phyloP scores from a whole-genome alignment of 1,140 invertebrate genomes.

The Eriocheir sinensis region DNA sequence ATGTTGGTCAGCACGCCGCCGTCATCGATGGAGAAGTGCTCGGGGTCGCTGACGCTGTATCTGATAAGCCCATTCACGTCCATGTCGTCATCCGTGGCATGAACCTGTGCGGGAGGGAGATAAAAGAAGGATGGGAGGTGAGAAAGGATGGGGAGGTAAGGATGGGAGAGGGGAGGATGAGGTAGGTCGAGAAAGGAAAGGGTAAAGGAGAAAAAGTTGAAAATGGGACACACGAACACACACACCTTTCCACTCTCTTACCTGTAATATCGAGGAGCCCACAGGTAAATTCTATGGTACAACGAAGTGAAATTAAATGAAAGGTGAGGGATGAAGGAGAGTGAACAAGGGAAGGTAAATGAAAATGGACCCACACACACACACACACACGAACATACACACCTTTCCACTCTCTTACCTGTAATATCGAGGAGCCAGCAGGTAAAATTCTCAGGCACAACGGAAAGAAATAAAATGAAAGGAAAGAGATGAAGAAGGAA shows the following conservation, averaged over 20 bases:
- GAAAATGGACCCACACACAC: too few relatives aligned
- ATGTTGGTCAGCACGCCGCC: conserved; percentile 53
- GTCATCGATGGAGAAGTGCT: conserved; percentile 52
- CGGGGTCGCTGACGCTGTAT: conserved; percentile 59
- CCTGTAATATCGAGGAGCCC: conserved; percentile 39
- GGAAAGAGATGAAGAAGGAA: neutral
- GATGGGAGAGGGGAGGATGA: neutral
- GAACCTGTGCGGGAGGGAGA: conserved; percentile 32
- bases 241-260: neutral
- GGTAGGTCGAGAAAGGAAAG: neutral
- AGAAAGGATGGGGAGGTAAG: neutral
- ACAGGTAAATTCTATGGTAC: conserved; percentile 10
- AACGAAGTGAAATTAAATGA: neutral
- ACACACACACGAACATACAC: neutral
- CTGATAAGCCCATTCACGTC: conserved; percentile 44
- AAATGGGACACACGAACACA: neutral
- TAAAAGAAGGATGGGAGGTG: neutral
- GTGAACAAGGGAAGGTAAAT: neutral
- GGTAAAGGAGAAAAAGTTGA: neutral
- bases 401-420: neutral
- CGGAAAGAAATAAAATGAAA: neutral
- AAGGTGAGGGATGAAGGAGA: neutral
- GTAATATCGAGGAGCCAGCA: conserved; percentile 6
- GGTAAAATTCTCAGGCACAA: conserved; percentile 10
- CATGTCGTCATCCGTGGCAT: conserved; percentile 62